Evolutionary conservation across 2,888 invertebrate genomes (phyloP), one percentile per base, ranked within the genome.

Genomic region (Stenodera caucasica): DNA sequence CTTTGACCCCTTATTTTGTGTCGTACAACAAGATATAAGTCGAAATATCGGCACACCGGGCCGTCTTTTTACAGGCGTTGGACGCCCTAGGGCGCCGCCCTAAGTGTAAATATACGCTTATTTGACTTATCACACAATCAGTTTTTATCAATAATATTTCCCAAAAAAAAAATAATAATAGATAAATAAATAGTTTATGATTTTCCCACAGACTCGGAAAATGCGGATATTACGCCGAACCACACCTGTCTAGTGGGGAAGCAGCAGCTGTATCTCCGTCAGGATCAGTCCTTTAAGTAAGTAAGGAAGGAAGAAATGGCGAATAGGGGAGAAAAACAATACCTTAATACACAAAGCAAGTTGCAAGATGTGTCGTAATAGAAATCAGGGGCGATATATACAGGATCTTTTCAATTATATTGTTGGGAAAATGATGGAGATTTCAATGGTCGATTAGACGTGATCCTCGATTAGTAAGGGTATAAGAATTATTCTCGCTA

Each of bases 321-420:
- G 58, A 57, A 60, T 58, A 63, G 67, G 69, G 71, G 67, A 67
- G 58, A 63, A 66, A 67, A 71, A 69, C 66, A 70, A 69, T 67
- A 62, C 68, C 71, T 68, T 56, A 63, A 67, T 57, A 40, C 63
- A 64, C 63, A 69, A 70, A 68, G 68, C 70, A 69, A 67, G 66
- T 67, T 67, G 67, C 67, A 67, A 70, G 69, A 67, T 70, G 67
- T 65, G 60, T 57, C 53, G 52, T 52, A 62, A 55, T 32, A 40
- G 11, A 40, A 40, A 9, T 18, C 5, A 40, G 8, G 11, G 21
- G 35, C 53, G 59, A 57, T 51, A 60, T 57, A 58, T 54, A 33
- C 37, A 54, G 50, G 60, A 64, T 60, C 57, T 61, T 66, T 64
- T 54, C 49, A 60, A 53, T 23, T 32, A 14, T 53, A 53, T 30